Conservation (phyloP, 2,888 invertebrate species). For the Apeira syringaria region DNA sequence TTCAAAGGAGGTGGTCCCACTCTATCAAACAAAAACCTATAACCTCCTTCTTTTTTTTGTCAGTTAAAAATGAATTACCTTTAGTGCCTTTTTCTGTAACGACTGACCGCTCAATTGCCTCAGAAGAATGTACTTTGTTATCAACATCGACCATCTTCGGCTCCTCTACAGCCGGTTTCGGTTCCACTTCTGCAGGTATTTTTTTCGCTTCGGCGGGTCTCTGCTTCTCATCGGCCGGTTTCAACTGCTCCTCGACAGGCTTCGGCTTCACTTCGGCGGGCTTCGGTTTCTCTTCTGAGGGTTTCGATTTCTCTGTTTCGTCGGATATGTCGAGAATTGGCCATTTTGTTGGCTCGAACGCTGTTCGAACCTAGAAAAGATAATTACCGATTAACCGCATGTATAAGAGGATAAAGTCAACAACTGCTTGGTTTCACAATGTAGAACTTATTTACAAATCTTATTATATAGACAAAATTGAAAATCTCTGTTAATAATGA, state of each 20-base stretch:
- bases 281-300: slow-evolving; percentile 30
- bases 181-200: slow-evolving; percentile 1
- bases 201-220: slow-evolving; percentile 3
- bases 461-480: too few species aligned
- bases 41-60: too few species aligned
- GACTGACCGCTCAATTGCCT: slow-evolving; percentile 15
- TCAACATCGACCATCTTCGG: slow-evolving; percentile 5
- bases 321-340: slow-evolving; percentile 87
- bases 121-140: background rate
- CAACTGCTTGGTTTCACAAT: too few species aligned
- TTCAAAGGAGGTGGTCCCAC: too few species aligned
- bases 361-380: slow-evolving; percentile 90
- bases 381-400: too few species aligned
- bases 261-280: slow-evolving; percentile 9
- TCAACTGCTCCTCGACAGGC: slow-evolving; percentile 1
- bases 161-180: slow-evolving; percentile 4
- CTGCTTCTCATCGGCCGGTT: slow-evolving; percentile 5
- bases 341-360: slow-evolving; percentile 93
- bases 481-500: too few species aligned
- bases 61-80: slow-evolving; percentile 22
- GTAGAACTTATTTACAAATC: too few species aligned
- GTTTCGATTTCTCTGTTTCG: slow-evolving; percentile 42
- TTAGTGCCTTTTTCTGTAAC: slow-evolving; percentile 28
- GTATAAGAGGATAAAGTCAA: too few species aligned
- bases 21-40: too few species aligned